Conservation (phyloP, 2,888 invertebrate genomes). For the Pammene fasciana region DNA sequence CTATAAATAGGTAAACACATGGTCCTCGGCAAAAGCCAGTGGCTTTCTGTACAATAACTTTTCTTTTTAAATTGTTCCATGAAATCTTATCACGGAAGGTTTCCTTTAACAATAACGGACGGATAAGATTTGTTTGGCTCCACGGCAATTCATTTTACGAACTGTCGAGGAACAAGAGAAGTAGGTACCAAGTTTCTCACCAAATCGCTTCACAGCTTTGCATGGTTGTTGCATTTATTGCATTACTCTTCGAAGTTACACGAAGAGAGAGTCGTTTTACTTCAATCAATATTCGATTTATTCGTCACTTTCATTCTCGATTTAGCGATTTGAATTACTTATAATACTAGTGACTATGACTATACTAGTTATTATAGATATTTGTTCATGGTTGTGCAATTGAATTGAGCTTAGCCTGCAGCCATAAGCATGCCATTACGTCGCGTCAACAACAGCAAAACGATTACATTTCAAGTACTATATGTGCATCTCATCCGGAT, state of each 20-base stretch:
- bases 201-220: conserved; percentile 2
- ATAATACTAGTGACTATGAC: background rate
- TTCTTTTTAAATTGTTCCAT: conserved; percentile 40
- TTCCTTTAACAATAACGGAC: conserved; percentile 38
- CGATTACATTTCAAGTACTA: conserved; percentile 6
- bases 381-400: background rate
- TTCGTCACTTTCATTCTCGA: no score
- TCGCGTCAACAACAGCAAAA: conserved; percentile 4
- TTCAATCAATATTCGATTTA: no score
- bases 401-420: conserved; percentile 2
- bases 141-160: conserved; percentile 38
- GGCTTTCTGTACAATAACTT: conserved; percentile 31
- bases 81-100: conserved; percentile 38
- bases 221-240: no score
- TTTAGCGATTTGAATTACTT: background rate
- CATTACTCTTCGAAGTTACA: no score
- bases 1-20: conserved; percentile 16
- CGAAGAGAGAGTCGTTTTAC: no score
- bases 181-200: background rate
- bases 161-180: conserved; percentile 22
- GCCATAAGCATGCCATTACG: conserved; percentile 4
- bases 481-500: background rate
- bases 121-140: conserved; percentile 39
- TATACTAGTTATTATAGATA: background rate
- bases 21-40: conserved; percentile 22